Conservation (phyloP, 2,113 vertebrate genomes). For the Corvus moneduloides region DNA sequence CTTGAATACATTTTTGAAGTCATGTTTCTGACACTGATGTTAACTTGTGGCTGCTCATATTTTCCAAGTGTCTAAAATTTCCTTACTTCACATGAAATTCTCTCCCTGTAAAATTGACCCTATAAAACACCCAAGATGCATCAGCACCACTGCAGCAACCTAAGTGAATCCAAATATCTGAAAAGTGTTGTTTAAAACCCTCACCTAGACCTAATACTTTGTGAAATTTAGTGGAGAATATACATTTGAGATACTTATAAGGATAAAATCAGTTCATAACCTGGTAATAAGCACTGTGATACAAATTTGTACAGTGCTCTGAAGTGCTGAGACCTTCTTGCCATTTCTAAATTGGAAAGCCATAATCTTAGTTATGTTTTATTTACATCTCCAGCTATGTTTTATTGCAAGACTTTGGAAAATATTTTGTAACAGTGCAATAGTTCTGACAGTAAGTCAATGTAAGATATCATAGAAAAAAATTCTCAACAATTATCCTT, state of each 20-base stretch:
- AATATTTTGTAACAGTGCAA: slow-evolving; percentile 27
- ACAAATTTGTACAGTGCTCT: not conserved
- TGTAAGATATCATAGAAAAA: not conserved
- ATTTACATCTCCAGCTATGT: not conserved
- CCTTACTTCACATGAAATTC: not conserved
- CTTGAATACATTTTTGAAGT: not conserved
- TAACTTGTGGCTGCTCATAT: not conserved
- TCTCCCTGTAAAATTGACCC: not conserved
- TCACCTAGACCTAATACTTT: not conserved
- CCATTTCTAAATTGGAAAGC: not conserved
- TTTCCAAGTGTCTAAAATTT: not conserved
- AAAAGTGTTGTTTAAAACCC: not conserved
- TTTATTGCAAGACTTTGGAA: not conserved
- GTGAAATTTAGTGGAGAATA: not conserved
- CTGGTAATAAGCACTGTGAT: not conserved
- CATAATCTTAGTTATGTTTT: not conserved
- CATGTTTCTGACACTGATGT: not conserved
- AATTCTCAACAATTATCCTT: not conserved
- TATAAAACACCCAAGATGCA: not conserved
- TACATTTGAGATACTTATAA: not conserved
- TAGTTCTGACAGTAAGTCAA: slow-evolving; percentile 13
- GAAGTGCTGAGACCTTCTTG: not conserved
- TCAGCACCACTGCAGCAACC: not conserved
- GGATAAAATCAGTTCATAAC: not conserved
- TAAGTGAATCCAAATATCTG: not conserved